Conservation (phyloP, 2,797 vertebrate species). For the Phoebastria nigripes region DNA sequence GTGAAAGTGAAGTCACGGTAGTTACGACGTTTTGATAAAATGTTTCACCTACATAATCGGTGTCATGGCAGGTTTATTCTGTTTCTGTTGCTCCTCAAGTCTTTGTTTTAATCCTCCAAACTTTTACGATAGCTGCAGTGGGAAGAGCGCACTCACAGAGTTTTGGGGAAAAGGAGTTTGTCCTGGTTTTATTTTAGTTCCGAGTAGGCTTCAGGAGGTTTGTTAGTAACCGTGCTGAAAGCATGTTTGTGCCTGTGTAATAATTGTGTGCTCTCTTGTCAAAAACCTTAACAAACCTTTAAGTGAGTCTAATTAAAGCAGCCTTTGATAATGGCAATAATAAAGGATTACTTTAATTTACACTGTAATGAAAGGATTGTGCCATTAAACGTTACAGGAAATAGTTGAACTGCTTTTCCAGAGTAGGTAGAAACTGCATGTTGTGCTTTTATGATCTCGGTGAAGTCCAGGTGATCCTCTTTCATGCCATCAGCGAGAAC, state of each 20-base stretch:
- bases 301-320: conserved; percentile 30
- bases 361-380: conserved; percentile 25
- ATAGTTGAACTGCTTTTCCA: not conserved
- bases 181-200: not conserved
- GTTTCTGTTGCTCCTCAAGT: not conserved
- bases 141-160: not conserved
- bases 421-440: not conserved
- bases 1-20: not conserved
- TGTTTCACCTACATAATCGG: not conserved
- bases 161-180: not conserved
- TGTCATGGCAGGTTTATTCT: not conserved
- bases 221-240: not conserved
- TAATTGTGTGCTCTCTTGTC: not conserved
- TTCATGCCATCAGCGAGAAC: not conserved
- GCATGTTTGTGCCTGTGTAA: not conserved
- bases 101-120: not conserved
- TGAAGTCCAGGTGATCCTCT: not conserved
- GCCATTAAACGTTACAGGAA: conserved; percentile 30
- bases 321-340: conserved; percentile 45
- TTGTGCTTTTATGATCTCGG: not conserved
- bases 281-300: conserved; percentile 38
- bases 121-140: conserved; percentile 2
- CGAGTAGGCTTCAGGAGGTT: not conserved
- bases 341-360: conserved; percentile 62
- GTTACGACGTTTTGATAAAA: not conserved